Evolutionary conservation across 2,888 invertebrate species (phyloP).

Genomic region (Andrena flavipes): DNA sequence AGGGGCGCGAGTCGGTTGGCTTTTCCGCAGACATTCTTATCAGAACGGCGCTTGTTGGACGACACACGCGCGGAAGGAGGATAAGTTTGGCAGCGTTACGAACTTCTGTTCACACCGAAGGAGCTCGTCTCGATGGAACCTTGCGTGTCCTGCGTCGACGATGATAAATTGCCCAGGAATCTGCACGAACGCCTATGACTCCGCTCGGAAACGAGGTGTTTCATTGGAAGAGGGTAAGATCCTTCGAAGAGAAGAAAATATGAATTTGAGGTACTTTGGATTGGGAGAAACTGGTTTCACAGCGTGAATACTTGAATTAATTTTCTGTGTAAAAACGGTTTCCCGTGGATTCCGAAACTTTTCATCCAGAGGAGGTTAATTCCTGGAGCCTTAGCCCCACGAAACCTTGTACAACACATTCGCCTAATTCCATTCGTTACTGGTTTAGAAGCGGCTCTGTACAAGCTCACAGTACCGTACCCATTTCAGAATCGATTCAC

Average conservation of each 20-base stretch:
- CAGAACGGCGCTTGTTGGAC: conserved; percentile 25
- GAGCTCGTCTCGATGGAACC: conserved; percentile 10
- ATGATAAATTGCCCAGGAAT: conserved; percentile 37
- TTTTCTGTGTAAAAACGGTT: too few relatives aligned
- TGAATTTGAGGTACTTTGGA: too few relatives aligned
- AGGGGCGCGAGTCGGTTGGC: conserved; percentile 17
- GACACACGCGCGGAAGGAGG: neutral
- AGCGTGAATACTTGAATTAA: too few relatives aligned
- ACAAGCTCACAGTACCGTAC: too few relatives aligned
- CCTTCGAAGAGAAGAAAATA: neutral
- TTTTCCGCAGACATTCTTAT: conserved; percentile 48
- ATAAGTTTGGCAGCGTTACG: conserved; percentile 20
- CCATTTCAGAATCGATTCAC: too few relatives aligned
- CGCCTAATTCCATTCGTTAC: too few relatives aligned
- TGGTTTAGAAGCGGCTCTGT: too few relatives aligned
- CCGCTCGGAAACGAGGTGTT: neutral
- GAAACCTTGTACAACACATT: too few relatives aligned
- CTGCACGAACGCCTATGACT: neutral
- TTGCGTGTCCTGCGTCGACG: conserved; percentile 20
- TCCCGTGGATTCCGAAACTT: too few relatives aligned
- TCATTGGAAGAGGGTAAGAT: neutral
- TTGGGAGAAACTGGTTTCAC: too few relatives aligned
- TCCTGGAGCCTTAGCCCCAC: too few relatives aligned
- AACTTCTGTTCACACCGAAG: conserved; percentile 33
- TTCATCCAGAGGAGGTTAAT: too few relatives aligned